Base-by-base conservation (phyloP, 2,113 vertebrate genomes). In the Desmodus rotundus region DNA sequence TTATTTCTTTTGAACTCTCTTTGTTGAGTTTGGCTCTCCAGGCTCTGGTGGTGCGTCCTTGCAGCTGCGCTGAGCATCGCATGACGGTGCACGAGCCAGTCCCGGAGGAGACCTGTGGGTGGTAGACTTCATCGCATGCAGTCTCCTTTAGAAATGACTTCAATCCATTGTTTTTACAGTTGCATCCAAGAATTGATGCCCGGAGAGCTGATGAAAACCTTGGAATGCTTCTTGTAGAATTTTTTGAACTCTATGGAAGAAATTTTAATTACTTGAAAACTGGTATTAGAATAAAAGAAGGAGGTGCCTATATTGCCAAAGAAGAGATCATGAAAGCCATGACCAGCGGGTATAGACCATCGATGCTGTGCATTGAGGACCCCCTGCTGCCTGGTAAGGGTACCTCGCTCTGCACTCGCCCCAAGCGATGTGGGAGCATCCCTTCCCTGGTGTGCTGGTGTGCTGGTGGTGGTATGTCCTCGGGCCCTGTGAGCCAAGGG, bases 211-310 rank as follows among this genome's bases (percentile, higher is more conserved):
- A 99, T 97, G 99, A 99, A 97, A 99, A 99, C 98, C 99, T 99
- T 80, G 99, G 99, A 26, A 99, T 99, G 97, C 99, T 99, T 98
- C 99, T 99, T 33, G 99, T 99, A 91, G 99, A 99, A 96, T 99
- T 99, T 98, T 99, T 99, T 95, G 99, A 99, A 98, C 99, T 99
- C 56, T 99, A 99, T 54, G 99, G 99, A 76, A 99, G 99, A 89
- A 98, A 99, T 98, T 99, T 99, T 98, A 99, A 99, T 98, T 99
- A 99, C 98, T 98, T 99, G 98, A 99, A 99, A 97, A 99, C 99
- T 1, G 99, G 99, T 94, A 99, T 99, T 98, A 98, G 99, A 98
- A 99, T 99, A 98, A 99, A 99, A 98, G 99, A 99, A 68, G 99
- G 99, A 76, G 99, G 99, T 95, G 99, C 99, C 97, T 99, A 99